phyloP scores from a whole-genome alignment of 1,140 invertebrate species.

The Tetramorium parvispinum region DNA sequence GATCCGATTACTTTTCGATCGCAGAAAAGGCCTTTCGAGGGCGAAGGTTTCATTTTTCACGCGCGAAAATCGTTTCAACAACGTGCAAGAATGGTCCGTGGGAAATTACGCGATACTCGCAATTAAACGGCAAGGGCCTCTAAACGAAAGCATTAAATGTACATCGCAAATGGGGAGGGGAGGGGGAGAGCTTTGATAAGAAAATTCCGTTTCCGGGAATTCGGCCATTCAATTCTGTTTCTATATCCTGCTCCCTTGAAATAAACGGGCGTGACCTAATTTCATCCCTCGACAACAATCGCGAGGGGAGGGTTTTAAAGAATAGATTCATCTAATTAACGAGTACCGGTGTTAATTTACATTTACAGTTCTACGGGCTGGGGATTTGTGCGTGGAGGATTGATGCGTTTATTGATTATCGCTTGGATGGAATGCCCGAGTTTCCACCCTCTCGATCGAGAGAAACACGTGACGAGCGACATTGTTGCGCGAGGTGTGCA shows the following conservation, averaged over 20 bases:
- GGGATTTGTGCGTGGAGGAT: not conserved
- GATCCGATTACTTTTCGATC: slow-evolving; percentile 15
- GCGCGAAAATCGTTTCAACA: not conserved
- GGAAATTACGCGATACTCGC: slow-evolving; percentile 6
- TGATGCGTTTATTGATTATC: slow-evolving; percentile 44
- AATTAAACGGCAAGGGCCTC: not conserved
- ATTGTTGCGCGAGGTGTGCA: not conserved
- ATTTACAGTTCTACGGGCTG: not conserved
- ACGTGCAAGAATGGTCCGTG: not conserved
- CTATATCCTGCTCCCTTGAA: not conserved
- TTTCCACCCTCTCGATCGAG: slow-evolving; percentile 3
- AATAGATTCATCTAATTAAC: slow-evolving; percentile 22
- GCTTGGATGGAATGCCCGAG: not conserved
- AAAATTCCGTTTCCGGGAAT: not conserved
- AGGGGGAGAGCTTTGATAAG: not conserved
- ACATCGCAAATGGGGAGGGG: no score
- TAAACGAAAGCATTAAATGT: not conserved
- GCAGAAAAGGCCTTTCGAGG: not conserved
- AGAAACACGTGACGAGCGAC: slow-evolving; percentile 8
- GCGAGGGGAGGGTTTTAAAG: not conserved
- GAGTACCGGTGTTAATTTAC: not conserved
- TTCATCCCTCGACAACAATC: not conserved
- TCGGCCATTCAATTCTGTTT: not conserved
- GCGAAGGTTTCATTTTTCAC: slow-evolving; percentile 21
- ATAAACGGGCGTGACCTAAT: not conserved